These are phyloP conservation scores for Campylorhamphus procurvoides DNA, from an alignment of 2,113 vertebrate species.

Conservation along the genomic window DNA sequence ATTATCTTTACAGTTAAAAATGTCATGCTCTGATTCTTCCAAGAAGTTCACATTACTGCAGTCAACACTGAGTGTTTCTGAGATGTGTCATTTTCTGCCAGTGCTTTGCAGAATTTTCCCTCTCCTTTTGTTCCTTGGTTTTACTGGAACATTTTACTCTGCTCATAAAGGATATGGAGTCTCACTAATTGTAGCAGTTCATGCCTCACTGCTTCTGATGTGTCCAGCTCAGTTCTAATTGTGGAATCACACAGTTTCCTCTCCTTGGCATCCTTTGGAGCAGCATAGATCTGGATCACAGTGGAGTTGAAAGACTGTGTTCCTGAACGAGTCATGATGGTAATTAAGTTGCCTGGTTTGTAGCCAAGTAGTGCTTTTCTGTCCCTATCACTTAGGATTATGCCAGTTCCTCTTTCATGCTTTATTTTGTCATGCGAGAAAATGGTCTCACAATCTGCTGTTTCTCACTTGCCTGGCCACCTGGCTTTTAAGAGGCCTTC, in stretches of 20 bases:
- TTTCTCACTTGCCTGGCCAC: slow-evolving; percentile 64
- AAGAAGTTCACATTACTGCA: not conserved
- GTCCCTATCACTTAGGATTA: slow-evolving; percentile 71
- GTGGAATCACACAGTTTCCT: slow-evolving; percentile 46
- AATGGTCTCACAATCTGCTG: slow-evolving; percentile 54
- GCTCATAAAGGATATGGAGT: slow-evolving; percentile 18
- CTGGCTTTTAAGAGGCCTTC: slow-evolving; percentile 64
- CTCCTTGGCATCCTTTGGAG: slow-evolving; percentile 57
- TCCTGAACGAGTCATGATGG: slow-evolving; percentile 56
- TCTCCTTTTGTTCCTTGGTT: slow-evolving; percentile 20
- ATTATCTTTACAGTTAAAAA: slow-evolving; percentile 5
- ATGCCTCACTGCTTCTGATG: slow-evolving; percentile 54
- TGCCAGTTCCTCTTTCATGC: slow-evolving; percentile 64
- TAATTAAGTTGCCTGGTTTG: slow-evolving; percentile 69
- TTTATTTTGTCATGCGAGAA: slow-evolving; percentile 70
- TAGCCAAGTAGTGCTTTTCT: slow-evolving; percentile 71
- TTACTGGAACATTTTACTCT: slow-evolving; percentile 15
- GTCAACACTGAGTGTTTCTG: not conserved
- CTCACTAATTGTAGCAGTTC: slow-evolving; percentile 54
- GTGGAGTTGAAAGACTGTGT: slow-evolving; percentile 61
- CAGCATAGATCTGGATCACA: slow-evolving; percentile 43
- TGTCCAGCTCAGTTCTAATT: slow-evolving; percentile 67
- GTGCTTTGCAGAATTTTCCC: not conserved
- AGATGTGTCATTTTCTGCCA: not conserved
- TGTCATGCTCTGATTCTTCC: not conserved